Evolutionary conservation across 1,140 invertebrate genomes (phyloP), one percentile per base, ranked within the genome.

Genomic region (Dendrolimus punctatus): DNA sequence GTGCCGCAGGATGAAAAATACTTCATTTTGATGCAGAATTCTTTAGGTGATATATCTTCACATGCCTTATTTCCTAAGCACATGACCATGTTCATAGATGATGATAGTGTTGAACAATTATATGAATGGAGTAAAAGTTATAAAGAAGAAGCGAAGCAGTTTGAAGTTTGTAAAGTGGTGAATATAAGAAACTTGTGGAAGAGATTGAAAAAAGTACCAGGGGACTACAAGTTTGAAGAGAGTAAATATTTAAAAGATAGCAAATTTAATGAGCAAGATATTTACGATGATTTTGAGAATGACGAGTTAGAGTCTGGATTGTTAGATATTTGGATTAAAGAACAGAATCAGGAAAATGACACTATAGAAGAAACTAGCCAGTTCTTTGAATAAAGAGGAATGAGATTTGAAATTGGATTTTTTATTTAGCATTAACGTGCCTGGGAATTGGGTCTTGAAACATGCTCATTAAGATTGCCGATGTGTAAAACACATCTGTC

Each of bases 1-100:
- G 9, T 73, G 2, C 73, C 80, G 43, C 57, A 65, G 39, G 68
- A 59, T 7, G 72, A 80, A 37, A 78, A 71, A 8, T 77, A 68
- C 59, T 48, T 64, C 37, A 60, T 83, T 5, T 62, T 86, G n/a
- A 66, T 77, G 58, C 76, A 75, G 36, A 86, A 84, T 48, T 73
- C 74, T 1, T 54, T 86, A 8, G 82, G 82, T 3, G 82, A 86
- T 48, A 71, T 86, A 23, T 68, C 75, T 4, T 69, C 59, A 47
- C 75, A 82, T 41, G 66, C 62, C n/a, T 49, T 86, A 39, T 80
- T 71, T 49, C 83, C 79, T 9, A 57, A 76, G 5, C 68, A 81
- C 47, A 64, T 80, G 61, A 60, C 71, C 8, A 58, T 58, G 2
- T 73, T 78, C 44, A 62, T 80, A 5, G 67, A 74, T 10, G 73